Conservation (phyloP, 2,113 vertebrate genomes). For the Octodon degus region DNA sequence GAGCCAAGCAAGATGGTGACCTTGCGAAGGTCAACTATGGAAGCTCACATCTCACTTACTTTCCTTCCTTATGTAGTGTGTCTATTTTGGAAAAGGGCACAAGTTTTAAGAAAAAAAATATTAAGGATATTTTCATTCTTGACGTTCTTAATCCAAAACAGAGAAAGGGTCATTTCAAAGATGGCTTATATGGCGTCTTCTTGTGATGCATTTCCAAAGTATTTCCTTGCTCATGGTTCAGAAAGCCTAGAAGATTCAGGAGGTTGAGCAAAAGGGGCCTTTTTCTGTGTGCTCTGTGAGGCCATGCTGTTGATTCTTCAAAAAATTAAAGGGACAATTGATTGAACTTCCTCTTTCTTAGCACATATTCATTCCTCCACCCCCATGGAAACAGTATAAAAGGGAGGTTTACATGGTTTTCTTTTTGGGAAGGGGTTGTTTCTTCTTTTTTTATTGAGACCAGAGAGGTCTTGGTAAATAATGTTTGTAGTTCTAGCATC, state of each 20-base stretch:
- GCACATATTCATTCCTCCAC: constrained; percentile 21
- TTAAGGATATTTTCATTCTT: constrained; percentile 37
- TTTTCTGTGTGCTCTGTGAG: constrained; percentile 47
- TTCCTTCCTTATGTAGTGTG: background rate
- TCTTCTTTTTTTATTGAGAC: constrained; percentile 57
- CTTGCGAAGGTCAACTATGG: background rate
- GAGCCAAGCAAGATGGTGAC: background rate
- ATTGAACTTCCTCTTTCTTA: constrained; percentile 77
- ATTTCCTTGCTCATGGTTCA: background rate
- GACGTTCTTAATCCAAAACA: constrained; percentile 2
- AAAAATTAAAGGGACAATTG: constrained; percentile 51
- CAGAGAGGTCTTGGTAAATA: constrained; percentile 64
- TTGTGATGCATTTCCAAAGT: background rate
- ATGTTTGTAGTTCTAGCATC: constrained; percentile 4
- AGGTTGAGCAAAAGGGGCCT: background rate
- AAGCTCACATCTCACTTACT: background rate
- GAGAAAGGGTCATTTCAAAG: background rate
- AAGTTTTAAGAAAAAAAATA: constrained; percentile 19
- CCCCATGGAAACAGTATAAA: constrained; percentile 58
- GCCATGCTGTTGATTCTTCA: constrained; percentile 60
- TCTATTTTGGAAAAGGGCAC: constrained; percentile 26
- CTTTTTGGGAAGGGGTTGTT: background rate
- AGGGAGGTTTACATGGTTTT: constrained; percentile 62
- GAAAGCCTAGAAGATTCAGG: background rate
- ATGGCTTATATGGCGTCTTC: background rate